These are phyloP conservation scores for Drosophila parvula DNA, from an alignment of 1,140 invertebrate genomes.

Conservation along the genomic window DNA sequence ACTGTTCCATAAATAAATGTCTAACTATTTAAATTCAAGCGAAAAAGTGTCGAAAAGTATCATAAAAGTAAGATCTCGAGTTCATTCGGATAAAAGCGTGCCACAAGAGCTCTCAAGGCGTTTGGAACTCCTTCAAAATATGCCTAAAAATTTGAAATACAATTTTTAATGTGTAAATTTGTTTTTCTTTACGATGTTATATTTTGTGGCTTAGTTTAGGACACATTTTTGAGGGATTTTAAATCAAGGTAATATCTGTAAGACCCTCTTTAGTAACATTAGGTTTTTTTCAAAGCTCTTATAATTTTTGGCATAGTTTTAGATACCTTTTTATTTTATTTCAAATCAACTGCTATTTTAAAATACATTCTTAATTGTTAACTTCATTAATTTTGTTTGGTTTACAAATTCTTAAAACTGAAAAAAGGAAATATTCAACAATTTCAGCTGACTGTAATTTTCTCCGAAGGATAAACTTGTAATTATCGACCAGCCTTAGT, in stretches of 20 bases:
- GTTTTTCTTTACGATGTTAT: no score
- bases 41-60: no score
- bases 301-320: background rate
- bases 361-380: background rate
- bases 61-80: no score
- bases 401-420: background rate
- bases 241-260: background rate
- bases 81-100: no score
- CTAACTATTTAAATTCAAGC: no score
- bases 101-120: no score
- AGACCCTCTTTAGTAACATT: no score
- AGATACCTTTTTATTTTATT: background rate
- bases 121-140: background rate
- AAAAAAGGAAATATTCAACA: background rate
- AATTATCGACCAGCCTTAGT: constrained; percentile 18
- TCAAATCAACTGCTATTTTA: background rate
- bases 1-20: no score
- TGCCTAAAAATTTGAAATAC: background rate
- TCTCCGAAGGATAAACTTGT: background rate
- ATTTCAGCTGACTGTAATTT: no score
- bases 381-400: no score
- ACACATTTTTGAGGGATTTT: background rate
- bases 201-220: background rate
- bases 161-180: no score
- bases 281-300: background rate